Evolutionary conservation across 2,888 invertebrate species (phyloP), one percentile per base, ranked within the genome.

Genomic region (Panzeria rudis): DNA sequence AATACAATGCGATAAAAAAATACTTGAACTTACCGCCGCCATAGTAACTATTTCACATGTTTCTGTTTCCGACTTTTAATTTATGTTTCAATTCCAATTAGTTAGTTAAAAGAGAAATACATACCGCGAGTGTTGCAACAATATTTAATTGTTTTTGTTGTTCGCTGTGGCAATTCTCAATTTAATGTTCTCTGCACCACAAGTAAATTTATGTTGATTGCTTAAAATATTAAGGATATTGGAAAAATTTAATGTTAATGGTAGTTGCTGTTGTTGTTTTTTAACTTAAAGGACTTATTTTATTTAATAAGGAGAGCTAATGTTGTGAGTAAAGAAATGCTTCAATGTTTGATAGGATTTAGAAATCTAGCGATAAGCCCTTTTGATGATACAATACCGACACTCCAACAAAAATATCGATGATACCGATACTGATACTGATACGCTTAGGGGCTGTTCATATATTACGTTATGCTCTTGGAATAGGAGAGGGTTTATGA

Each of bases 11-110:
- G 69, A 69, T 78, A 38, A 61, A 52, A 71, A 35, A 52, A 35
- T 50, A 20, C 11, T 41, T 52, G 29, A n/a, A 8, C 23, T 56
- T 15, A 41, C 35, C n/a, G 62, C 52, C 38, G 54, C 59, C 44
- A 50, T 44, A 32, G 47, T 17, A 64, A 80, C 76, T 62, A 61
- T 72, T 81, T 77, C 76, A 87, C 79, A 79, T 86, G 79, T 87
- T 88, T 87, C 88, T 88, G 87, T 86, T 90, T 90, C 89, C 89
- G 92, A 91, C 91, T 90, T 91, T 92, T 92, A 92, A 92, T 92
- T 92, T 92, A 92, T 92, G 92, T 92, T 92, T 92, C 92, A 90
- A 90, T 92, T 91, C 90, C 92, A 92, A 92, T 92, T 92, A 92
- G 91, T 89, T 87, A 86, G 38, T 52, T 47, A n/a, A 23, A 35